Percentiles rank a stretch among this genome's conserved stretches.
phyloP scores from a whole-genome alignment of 2,797 vertebrate genomes.

The Platalea minor region DNA sequence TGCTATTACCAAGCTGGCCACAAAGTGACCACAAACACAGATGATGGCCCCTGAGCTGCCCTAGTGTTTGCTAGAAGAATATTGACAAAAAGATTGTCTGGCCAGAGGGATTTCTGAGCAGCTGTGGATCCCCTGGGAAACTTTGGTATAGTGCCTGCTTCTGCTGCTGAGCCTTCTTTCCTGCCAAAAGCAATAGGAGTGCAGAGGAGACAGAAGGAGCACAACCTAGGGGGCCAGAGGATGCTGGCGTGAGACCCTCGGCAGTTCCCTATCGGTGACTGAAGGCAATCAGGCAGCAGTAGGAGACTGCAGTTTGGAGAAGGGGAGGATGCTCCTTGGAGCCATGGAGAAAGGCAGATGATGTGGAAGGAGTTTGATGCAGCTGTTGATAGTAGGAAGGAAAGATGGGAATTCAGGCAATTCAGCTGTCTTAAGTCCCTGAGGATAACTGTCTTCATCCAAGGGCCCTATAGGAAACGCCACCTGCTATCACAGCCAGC shows the following conservation, averaged over 20 bases:
- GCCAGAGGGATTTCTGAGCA: not conserved
- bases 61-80: not conserved
- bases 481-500: not conserved
- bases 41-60: not conserved
- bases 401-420: not conserved
- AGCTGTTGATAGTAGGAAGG: not conserved
- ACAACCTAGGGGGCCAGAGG: not conserved
- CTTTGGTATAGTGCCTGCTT: not conserved
- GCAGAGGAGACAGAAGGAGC: not conserved
- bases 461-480: not conserved
- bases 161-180: not conserved
- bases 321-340: not conserved
- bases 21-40: not conserved
- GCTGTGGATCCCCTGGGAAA: not conserved
- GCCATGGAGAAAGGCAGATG: not conserved
- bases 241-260: not conserved
- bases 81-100: not conserved
- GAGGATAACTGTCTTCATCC: not conserved
- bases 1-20: not conserved
- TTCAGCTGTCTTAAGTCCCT: not conserved
- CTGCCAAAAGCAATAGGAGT: not conserved
- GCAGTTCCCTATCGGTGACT: rapidly evolving
- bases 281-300: not conserved
- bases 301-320: not conserved
- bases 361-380: not conserved